phyloP scores from a whole-genome alignment of 2,797 vertebrate genomes.

The Numenius phaeopus region DNA sequence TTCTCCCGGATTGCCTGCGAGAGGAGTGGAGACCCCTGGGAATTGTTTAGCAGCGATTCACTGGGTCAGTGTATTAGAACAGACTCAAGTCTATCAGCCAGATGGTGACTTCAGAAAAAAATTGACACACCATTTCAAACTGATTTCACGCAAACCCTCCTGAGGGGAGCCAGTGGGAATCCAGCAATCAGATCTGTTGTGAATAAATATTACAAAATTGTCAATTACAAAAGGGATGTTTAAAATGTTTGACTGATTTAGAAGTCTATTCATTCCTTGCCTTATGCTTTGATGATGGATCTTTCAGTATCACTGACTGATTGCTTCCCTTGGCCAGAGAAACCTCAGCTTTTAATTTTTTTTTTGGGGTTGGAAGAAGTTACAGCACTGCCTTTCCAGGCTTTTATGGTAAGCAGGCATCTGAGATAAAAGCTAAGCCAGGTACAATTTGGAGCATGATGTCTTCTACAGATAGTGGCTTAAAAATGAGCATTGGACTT shows the following conservation, averaged over 20 bases:
- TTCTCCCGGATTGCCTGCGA: constrained; percentile 66
- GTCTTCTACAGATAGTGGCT: constrained; percentile 29
- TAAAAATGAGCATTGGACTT: constrained; percentile 42
- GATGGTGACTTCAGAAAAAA: constrained; percentile 98
- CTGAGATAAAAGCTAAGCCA: constrained; percentile 57
- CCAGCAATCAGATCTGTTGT: constrained; percentile 94
- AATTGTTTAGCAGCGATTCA: constrained; percentile 91
- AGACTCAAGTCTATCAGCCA: constrained; percentile 93
- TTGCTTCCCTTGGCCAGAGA: constrained; percentile 2
- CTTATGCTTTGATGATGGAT: constrained; percentile 45
- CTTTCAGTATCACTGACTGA: constrained; percentile 58
- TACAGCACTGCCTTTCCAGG: background rate
- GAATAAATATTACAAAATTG: constrained; percentile 99
- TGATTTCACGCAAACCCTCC: constrained; percentile 97
- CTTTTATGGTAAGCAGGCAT: constrained; percentile 31
- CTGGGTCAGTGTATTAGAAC: constrained; percentile 88
- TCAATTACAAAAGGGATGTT: constrained; percentile 98
- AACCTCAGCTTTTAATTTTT: constrained; percentile 1
- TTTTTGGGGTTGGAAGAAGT: background rate
- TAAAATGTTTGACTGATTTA: constrained; percentile 91
- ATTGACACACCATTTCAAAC: constrained; percentile 99
- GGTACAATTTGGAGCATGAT: constrained; percentile 54
- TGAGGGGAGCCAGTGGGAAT: constrained; percentile 87
- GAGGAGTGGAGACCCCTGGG: constrained; percentile 77
- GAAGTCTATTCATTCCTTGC: constrained; percentile 46